phyloP scores from a whole-genome alignment of 2,797 vertebrate genomes.

The Notoglanidium macrostoma region DNA sequence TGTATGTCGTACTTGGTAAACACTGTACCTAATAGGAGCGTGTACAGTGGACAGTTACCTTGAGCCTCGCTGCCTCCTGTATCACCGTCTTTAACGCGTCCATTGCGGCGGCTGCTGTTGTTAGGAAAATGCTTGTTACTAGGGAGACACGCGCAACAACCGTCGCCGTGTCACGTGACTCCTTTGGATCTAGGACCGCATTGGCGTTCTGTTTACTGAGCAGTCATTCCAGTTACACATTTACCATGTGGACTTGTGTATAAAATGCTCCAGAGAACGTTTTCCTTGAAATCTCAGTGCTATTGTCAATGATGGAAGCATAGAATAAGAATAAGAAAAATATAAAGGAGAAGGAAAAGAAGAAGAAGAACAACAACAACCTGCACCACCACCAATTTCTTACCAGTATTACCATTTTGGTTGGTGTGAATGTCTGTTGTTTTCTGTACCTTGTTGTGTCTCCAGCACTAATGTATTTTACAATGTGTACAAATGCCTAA shows the following conservation, averaged over 20 bases:
- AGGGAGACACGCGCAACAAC: not conserved
- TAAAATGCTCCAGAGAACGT: not conserved
- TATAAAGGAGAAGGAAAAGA: not conserved
- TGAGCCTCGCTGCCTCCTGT: constrained; percentile 21
- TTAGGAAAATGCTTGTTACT: constrained; percentile 34
- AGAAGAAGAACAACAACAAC: not conserved
- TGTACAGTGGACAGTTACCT: constrained; percentile 16
- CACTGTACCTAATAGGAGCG: not conserved
- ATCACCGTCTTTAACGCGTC: not conserved
- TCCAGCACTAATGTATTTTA: not conserved
- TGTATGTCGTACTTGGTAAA: not conserved
- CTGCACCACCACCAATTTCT: not conserved
- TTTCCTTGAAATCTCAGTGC: not conserved
- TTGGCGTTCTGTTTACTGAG: not conserved
- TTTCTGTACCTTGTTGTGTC: not conserved
- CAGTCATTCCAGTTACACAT: not conserved
- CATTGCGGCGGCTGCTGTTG: constrained; percentile 27
- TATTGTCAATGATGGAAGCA: not conserved
- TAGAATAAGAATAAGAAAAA: constrained; percentile 2
- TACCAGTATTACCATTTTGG: not conserved
- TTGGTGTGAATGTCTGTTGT: not conserved
- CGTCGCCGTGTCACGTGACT: constrained; percentile 7
- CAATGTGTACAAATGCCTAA: no score
- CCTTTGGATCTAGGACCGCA: not conserved
- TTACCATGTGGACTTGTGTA: not conserved